phyloP scores from a whole-genome alignment of 2,113 vertebrate genomes.

The Arvicanthis niloticus region DNA sequence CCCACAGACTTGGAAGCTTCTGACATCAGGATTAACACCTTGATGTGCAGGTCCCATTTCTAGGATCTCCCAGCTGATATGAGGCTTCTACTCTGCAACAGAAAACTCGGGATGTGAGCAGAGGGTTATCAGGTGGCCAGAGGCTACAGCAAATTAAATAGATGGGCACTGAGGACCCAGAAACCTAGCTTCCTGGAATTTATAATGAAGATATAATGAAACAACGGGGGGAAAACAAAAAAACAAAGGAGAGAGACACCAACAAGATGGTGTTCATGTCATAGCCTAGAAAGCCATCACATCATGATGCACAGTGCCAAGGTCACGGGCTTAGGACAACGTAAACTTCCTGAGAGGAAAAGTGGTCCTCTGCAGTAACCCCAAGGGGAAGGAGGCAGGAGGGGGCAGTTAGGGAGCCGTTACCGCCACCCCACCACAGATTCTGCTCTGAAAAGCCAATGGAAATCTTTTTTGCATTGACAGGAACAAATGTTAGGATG shows the following conservation, averaged over 20 bases:
- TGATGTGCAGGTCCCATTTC: not conserved
- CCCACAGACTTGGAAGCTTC: too few species aligned
- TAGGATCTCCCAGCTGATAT: accelerated
- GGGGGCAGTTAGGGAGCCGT: too few species aligned
- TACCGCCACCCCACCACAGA: not conserved
- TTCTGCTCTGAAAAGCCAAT: not conserved
- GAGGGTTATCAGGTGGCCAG: not conserved
- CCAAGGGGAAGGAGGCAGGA: too few species aligned
- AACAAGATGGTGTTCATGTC: too few species aligned
- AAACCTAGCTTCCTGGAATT: not conserved
- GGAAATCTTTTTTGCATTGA: too few species aligned
- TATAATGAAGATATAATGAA: not conserved
- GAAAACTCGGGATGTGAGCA: not conserved
- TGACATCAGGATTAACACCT: not conserved
- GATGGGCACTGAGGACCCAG: not conserved
- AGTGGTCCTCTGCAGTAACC: too few species aligned
- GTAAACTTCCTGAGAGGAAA: too few species aligned
- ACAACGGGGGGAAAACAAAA: not conserved
- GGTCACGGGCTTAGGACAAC: too few species aligned
- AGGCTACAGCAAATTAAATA: not conserved
- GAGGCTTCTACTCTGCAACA: not conserved
- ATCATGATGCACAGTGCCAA: too few species aligned
- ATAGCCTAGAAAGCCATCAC: not conserved
- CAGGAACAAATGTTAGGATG: not conserved
- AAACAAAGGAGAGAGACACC: not conserved